Percentiles rank a stretch among this genome's conserved stretches.
These are phyloP conservation scores for Drosophila yakuba DNA, from an alignment of 1,140 invertebrate species.

Conservation along the genomic window DNA sequence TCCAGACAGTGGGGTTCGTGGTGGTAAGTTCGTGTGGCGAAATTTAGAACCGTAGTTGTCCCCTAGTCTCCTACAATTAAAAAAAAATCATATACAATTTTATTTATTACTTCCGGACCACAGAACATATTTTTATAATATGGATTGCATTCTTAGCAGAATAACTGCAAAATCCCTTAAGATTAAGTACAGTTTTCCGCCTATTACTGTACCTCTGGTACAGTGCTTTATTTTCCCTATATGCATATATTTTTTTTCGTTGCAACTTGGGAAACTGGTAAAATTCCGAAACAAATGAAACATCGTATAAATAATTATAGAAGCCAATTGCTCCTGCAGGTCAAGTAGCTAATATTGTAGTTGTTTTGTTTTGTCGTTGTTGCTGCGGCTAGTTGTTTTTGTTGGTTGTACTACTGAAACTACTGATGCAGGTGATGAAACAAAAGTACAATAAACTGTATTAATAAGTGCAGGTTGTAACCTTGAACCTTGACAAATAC, in stretches of 20 bases:
- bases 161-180: background rate
- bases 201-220: background rate
- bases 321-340: conserved; percentile 67
- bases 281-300: conserved; percentile 84
- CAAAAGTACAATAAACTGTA: conserved; percentile 83
- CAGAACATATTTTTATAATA: background rate
- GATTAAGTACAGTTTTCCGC: background rate
- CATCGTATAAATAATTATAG: conserved; percentile 84
- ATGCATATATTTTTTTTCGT: conserved; percentile 8
- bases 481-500: conserved; percentile 71
- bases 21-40: background rate
- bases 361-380: conserved; percentile 32
- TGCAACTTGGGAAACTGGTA: conserved; percentile 61
- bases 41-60: background rate
- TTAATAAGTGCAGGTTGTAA: conserved; percentile 80
- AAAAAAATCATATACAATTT: too few relatives aligned
- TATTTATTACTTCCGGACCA: too few relatives aligned
- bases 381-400: conserved; percentile 39
- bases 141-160: too few relatives aligned
- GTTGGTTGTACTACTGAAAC: conserved; percentile 34
- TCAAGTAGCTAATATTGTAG: conserved; percentile 61
- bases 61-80: too few relatives aligned
- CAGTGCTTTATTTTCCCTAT: background rate
- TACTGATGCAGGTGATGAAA: conserved; percentile 52
- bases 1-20: conserved; percentile 3